phyloP scores from a whole-genome alignment of 2,888 invertebrate species.

The Drosophila borborema region DNA sequence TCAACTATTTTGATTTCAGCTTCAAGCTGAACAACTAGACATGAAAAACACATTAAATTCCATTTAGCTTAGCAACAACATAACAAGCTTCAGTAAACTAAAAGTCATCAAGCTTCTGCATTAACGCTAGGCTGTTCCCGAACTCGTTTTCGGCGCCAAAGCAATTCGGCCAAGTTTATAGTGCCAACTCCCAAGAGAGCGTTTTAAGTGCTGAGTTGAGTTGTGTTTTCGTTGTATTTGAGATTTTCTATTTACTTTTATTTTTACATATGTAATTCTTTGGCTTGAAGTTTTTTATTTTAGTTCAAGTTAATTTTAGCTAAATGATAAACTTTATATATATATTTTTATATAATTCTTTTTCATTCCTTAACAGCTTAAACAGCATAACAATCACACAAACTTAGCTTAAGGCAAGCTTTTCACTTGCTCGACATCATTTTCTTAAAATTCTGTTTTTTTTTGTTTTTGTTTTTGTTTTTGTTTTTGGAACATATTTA shows the following conservation, averaged over 20 bases:
- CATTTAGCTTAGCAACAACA: constrained; percentile 5
- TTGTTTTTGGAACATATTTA: constrained; percentile 14
- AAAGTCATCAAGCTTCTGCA: constrained; percentile 25
- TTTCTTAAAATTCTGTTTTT: neutral
- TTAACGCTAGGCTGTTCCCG: constrained; percentile 3
- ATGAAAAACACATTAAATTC: constrained; percentile 46
- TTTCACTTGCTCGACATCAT: neutral
- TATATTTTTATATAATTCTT: no score
- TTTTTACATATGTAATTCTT: neutral
- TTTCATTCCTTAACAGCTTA: neutral
- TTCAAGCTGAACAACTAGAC: constrained; percentile 66
- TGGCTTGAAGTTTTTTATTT: no score
- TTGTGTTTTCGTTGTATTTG: neutral
- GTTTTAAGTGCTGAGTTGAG: constrained; percentile 6
- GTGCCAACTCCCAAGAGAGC: constrained; percentile 7
- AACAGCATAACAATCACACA: neutral
- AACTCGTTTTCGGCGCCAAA: constrained; percentile 18
- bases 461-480: no score
- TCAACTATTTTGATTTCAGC: constrained; percentile 49
- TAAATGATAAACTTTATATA: neutral
- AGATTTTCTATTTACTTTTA: neutral
- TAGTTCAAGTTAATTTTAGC: neutral
- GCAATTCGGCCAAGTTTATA: constrained; percentile 14
- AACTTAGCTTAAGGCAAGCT: neutral
- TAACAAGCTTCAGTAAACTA: constrained; percentile 37